These are phyloP conservation scores for Oligia strigilis DNA, from an alignment of 2,888 invertebrate species.

Conservation along the genomic window DNA sequence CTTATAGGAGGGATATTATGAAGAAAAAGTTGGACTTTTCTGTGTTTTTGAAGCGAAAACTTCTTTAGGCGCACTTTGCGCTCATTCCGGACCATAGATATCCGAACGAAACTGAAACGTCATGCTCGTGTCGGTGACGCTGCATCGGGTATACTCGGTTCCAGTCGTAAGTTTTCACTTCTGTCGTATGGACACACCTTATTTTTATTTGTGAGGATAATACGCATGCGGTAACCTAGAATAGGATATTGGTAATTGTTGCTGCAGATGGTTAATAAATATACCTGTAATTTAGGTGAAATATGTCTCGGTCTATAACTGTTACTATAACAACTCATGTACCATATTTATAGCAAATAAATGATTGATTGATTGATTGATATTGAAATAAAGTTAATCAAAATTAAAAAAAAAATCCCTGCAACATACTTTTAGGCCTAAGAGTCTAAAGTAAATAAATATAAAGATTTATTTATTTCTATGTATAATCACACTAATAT, in stretches of 20 bases:
- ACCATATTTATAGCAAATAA: too few relatives aligned
- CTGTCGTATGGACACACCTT: neutral
- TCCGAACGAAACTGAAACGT: neutral
- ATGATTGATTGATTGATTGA: too few relatives aligned
- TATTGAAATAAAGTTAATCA: too few relatives aligned
- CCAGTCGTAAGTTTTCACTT: neutral
- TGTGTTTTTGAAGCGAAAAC: neutral
- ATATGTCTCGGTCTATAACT: too few relatives aligned
- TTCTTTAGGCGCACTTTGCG: neutral
- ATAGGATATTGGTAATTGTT: neutral
- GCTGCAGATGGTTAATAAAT: too few relatives aligned
- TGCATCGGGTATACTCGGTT: neutral
- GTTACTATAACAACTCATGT: too few relatives aligned
- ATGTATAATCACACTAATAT: too few relatives aligned
- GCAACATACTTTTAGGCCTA: neutral
- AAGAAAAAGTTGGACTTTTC: neutral
- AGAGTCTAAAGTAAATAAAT: too few relatives aligned
- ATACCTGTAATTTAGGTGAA: too few relatives aligned
- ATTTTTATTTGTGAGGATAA: neutral
- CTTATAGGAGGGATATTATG: constrained; percentile 16
- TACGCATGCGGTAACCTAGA: neutral
- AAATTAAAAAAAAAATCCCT: neutral
- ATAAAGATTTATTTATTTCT: too few relatives aligned
- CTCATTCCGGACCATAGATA: neutral
- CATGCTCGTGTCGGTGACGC: neutral